These are phyloP conservation scores for Indicator maculatus DNA, from an alignment of 2,113 vertebrate genomes.

Conservation along the genomic window DNA sequence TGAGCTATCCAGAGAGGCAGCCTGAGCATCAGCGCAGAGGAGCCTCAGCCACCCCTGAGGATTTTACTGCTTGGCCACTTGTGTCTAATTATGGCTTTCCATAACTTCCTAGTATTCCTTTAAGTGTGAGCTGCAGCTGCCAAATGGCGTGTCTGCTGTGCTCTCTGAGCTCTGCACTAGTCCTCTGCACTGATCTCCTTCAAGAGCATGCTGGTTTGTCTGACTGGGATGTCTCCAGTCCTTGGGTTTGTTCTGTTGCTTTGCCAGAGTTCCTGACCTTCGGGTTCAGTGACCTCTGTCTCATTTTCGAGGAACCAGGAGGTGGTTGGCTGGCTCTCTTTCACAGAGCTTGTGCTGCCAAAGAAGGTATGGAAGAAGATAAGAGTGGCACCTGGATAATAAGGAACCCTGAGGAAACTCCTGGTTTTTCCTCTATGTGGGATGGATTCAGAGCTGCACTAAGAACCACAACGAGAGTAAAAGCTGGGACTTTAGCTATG, in stretches of 20 bases:
- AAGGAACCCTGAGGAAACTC: slow-evolving; percentile 24
- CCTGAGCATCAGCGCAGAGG: background rate
- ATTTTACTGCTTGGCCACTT: background rate
- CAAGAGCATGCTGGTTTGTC: background rate
- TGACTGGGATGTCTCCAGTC: no score
- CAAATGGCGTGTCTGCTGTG: background rate
- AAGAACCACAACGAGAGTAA: background rate
- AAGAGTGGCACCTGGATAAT: slow-evolving; percentile 28
- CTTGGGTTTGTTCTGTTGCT: background rate
- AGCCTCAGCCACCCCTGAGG: background rate
- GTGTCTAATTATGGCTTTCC: background rate
- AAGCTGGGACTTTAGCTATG: background rate
- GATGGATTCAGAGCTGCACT: background rate
- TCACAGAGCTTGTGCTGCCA: background rate
- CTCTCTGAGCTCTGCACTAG: background rate
- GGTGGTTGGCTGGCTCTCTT: background rate
- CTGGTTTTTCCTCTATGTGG: background rate
- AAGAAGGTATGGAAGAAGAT: slow-evolving; percentile 13
- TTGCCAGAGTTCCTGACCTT: background rate
- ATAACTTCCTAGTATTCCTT: background rate
- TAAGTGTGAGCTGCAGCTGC: background rate
- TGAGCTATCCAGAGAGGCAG: background rate
- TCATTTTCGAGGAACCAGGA: background rate
- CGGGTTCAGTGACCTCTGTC: background rate
- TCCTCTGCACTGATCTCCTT: background rate